Percentiles rank a stretch among this genome's conserved stretches.
phyloP scores from a whole-genome alignment of 2,888 invertebrate genomes.

The Steinernema hermaphroditum region DNA sequence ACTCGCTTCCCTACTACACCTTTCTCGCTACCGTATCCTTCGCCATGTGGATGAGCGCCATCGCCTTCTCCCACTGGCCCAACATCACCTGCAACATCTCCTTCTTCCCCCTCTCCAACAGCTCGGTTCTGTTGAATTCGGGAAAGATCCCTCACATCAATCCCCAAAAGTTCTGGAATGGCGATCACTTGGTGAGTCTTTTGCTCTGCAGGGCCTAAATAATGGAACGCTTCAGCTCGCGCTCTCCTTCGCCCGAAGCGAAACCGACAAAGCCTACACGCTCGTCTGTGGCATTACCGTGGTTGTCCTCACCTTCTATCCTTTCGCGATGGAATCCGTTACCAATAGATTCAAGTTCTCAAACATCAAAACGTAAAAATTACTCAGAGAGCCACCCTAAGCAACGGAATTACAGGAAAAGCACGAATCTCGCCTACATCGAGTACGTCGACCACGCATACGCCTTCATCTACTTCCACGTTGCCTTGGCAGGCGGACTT shows the following conservation, averaged over 20 bases:
- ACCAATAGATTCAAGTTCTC: not conserved
- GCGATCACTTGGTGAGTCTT: not conserved
- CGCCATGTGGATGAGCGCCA: conserved; percentile 20
- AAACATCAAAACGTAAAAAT: not conserved
- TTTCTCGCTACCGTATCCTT: conserved; percentile 18
- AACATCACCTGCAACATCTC: not conserved
- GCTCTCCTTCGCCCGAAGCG: conserved; percentile 3
- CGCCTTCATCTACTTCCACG: not conserved
- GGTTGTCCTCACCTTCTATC: conserved; percentile 12
- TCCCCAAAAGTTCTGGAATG: conserved; percentile 4
- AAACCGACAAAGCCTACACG: conserved; percentile 10
- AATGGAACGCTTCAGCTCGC: not conserved
- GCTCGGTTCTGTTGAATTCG: not conserved
- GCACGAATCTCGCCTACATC: not conserved
- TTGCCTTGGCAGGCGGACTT: not conserved
- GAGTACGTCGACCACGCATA: conserved; percentile 5
- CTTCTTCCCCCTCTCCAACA: conserved; percentile 9
- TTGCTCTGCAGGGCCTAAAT: no score
- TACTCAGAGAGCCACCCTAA: not conserved
- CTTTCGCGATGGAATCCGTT: conserved; percentile 4
- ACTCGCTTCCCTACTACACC: conserved; percentile 2
- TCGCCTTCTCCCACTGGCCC: conserved; percentile 16
- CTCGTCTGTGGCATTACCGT: not conserved
- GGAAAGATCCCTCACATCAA: not conserved
- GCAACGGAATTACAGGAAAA: not conserved